Conservation (phyloP, 2,113 vertebrate genomes). For the Ciconia maguari region DNA sequence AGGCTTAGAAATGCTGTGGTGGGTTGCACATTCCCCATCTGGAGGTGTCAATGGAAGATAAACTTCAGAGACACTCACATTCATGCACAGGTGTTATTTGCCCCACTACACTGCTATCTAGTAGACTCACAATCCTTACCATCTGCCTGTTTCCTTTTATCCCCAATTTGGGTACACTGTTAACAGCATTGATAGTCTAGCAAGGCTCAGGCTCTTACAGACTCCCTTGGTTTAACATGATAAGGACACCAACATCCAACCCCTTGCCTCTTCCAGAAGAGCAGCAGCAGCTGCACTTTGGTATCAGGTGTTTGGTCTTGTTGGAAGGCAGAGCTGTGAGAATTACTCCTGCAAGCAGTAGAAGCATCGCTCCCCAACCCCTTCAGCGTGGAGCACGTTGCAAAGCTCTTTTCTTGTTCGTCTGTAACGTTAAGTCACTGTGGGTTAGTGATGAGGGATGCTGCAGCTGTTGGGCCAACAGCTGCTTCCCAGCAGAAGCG, state of each 20-base stretch:
- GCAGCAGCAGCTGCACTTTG: neutral
- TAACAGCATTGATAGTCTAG: neutral
- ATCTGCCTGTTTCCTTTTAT: neutral
- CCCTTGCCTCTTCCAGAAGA: neutral
- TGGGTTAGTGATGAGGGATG: neutral
- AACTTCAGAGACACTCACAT: neutral
- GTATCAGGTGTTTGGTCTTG: neutral
- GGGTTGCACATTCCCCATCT: neutral
- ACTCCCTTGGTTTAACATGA: neutral
- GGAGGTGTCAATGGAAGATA: neutral
- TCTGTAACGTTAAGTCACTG: no score
- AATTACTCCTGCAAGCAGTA: neutral
- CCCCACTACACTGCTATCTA: neutral
- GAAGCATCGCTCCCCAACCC: neutral
- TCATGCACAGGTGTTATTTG: neutral
- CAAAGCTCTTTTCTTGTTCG: neutral
- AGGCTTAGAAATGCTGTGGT: neutral
- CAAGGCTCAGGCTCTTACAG: neutral
- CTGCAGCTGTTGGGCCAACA: neutral
- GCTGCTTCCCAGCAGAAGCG: neutral
- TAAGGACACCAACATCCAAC: neutral
- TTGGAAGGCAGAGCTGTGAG: neutral
- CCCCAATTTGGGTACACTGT: neutral
- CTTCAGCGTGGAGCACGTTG: neutral
- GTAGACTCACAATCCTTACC: neutral